Evolutionary conservation across 2,113 vertebrate genomes (phyloP).

Genomic region (Trogon melanurus): DNA sequence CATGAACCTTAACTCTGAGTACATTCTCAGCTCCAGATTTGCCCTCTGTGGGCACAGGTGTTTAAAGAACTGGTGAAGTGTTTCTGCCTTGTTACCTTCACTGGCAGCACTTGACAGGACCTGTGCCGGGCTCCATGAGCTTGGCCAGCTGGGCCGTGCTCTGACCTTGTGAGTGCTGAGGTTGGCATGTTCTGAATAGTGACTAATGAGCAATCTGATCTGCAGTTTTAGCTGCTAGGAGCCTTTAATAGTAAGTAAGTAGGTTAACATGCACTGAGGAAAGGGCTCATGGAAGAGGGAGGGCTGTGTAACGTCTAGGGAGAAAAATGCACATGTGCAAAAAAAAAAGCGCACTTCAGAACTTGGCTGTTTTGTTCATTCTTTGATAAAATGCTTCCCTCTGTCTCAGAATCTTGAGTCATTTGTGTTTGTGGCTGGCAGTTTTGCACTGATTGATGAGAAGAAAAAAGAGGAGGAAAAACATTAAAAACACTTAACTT

Average conservation of each 20-base stretch:
- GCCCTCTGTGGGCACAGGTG: neutral
- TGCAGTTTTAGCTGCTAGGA: neutral
- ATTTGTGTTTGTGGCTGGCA: neutral
- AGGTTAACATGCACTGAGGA: neutral
- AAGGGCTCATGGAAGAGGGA: neutral
- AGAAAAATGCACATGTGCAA: neutral
- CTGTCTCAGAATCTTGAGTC: neutral
- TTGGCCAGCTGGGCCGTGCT: neutral
- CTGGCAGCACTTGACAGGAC: neutral
- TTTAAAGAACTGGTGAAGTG: neutral
- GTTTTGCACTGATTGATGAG: neutral
- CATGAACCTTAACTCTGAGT: neutral
- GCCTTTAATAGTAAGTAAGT: neutral
- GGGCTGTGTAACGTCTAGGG: slow-evolving; percentile 6
- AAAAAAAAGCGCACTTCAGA: neutral
- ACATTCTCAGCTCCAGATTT: neutral
- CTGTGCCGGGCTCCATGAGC: neutral
- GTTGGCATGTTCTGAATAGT: neutral
- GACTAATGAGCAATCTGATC: neutral
- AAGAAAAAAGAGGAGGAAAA: neutral
- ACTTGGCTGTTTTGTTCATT: slow-evolving; percentile 33
- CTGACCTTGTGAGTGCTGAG: neutral
- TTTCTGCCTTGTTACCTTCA: neutral
- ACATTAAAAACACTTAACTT: neutral
- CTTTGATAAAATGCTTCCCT: slow-evolving; percentile 46